Conservation (phyloP, 2,113 vertebrate genomes). For the Mobula hypostoma region DNA sequence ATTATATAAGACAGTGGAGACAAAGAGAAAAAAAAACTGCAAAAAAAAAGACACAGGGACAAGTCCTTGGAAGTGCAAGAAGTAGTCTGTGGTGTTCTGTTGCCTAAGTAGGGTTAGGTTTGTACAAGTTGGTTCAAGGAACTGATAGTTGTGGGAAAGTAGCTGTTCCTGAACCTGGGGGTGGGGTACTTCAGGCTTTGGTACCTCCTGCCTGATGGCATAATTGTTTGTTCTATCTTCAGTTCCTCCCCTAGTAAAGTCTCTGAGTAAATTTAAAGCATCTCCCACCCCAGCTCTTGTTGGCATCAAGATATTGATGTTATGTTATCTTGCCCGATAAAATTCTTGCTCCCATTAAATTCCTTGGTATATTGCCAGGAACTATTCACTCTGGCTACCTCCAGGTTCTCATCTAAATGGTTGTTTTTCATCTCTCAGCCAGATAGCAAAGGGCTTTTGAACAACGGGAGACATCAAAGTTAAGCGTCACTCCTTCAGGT, state of each 20-base stretch:
- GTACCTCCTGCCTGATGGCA: background rate
- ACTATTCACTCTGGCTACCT: background rate
- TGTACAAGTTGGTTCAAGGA: too few relatives aligned
- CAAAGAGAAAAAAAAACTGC: too few relatives aligned
- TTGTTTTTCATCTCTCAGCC: background rate
- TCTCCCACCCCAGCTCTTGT: background rate
- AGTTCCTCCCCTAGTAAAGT: background rate
- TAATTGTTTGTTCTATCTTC: background rate
- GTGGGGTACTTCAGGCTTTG: too few relatives aligned
- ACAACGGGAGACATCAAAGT: background rate
- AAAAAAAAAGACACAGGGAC: too few relatives aligned
- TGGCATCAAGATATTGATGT: background rate
- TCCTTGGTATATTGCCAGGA: background rate
- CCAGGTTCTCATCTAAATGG: background rate
- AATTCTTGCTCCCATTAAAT: background rate
- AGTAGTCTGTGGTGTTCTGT: too few relatives aligned
- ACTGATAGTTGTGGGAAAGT: too few relatives aligned
- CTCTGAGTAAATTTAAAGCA: background rate
- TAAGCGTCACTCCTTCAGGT: background rate
- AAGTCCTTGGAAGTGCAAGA: too few relatives aligned
- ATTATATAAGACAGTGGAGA: too few relatives aligned
- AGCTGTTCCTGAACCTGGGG: too few relatives aligned
- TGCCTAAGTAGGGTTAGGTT: too few relatives aligned
- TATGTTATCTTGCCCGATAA: background rate
- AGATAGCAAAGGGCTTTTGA: background rate